Base-by-base conservation (phyloP, 2,113 vertebrate species). In the Sorex araneus region DNA sequence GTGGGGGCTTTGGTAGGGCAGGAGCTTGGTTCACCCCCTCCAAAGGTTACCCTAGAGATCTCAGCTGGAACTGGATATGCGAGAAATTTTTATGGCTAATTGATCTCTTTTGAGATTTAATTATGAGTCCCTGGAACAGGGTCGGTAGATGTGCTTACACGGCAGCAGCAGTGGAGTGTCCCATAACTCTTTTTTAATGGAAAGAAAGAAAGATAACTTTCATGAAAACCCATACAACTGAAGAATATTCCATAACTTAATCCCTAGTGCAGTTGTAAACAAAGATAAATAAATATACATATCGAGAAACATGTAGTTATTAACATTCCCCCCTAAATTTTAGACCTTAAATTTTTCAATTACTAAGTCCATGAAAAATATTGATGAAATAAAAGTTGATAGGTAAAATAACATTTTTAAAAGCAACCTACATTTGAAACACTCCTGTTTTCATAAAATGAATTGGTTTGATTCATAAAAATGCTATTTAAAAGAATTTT, bases 381-480 rank as follows among this genome's bases (percentile, higher is more conserved):
- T 64, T 90, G 60, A 80, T 80, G 93, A 89, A 90, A 45, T 86
- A 79, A 88, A 93, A 86, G 45, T 50, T 91, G 25, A 86, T 91
- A 21, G 71, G 86, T 78, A 43, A 74, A 84, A 82, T 36, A 75
- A 30, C 28, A 36, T n/a, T 86, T 66, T 54, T 4, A 40, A 40
- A 40, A 40, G 40, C 3, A 87, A 90, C 69, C 27, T 84, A 21
- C 60, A 79, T 74, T 94, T 91, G 47, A 92, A 86, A 79, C 5
- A 40, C 84, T 81, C n/a, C 57, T 54, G 73, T 32, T 80, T 76
- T 18, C 25, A 76, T 90, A 90, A 93, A 89, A 76, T 85, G 21
- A 95, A 88, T 28, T 86, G 32, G 21, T 87, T 91, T 93, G 66
- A 34, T 83, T 82, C 47, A 90, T 90, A 85, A 85, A 89, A 92